A percentile compares a stretch with the other conserved stretches of the same genome.
Evolutionary conservation across 2,888 invertebrate species (phyloP).

Genomic region (Drosophila prostipennis): DNA sequence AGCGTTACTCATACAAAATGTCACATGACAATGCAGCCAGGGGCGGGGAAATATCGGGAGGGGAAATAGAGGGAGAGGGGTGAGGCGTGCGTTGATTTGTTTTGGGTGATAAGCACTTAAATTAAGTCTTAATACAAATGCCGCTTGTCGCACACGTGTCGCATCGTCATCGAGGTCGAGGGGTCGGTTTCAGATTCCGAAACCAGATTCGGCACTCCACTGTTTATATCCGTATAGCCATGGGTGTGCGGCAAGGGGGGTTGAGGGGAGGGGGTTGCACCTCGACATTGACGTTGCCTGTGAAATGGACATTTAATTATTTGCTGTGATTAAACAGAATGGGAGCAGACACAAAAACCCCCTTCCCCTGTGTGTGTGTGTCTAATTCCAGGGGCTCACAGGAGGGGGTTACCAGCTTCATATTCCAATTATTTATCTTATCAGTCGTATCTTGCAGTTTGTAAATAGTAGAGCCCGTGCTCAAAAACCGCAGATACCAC

Average conservation of each 20-base stretch:
- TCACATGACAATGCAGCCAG: slow-evolving; percentile 41
- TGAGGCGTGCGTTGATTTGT: slow-evolving; percentile 75
- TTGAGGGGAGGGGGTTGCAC: neutral
- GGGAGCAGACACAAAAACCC: slow-evolving; percentile 11
- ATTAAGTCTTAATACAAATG: slow-evolving; percentile 83
- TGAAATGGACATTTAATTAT: slow-evolving; percentile 83
- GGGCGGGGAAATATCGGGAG: neutral
- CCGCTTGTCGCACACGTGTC: slow-evolving; percentile 82
- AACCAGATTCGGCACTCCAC: slow-evolving; percentile 26
- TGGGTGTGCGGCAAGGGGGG: no score
- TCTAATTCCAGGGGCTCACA: slow-evolving; percentile 10
- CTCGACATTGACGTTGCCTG: slow-evolving; percentile 55
- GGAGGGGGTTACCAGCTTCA: slow-evolving; percentile 57
- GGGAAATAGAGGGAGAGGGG: slow-evolving; percentile 26
- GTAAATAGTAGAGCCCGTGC: slow-evolving; percentile 40
- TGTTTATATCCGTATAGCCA: neutral
- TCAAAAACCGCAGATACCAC: slow-evolving; percentile 38
- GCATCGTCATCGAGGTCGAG: slow-evolving; percentile 38
- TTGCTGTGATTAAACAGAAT: slow-evolving; percentile 76
- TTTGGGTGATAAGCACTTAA: slow-evolving; percentile 82
- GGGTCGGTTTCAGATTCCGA: slow-evolving; percentile 27
- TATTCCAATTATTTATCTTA: slow-evolving; percentile 80
- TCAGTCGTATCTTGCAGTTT: slow-evolving; percentile 67
- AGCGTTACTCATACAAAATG: slow-evolving; percentile 64
- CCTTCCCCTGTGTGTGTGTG: neutral